A percentile compares a stretch with the other conserved stretches of the same genome.
These are phyloP conservation scores for Oryzias dopingdopingensis DNA, from an alignment of 2,797 vertebrate species.

Conservation along the genomic window DNA sequence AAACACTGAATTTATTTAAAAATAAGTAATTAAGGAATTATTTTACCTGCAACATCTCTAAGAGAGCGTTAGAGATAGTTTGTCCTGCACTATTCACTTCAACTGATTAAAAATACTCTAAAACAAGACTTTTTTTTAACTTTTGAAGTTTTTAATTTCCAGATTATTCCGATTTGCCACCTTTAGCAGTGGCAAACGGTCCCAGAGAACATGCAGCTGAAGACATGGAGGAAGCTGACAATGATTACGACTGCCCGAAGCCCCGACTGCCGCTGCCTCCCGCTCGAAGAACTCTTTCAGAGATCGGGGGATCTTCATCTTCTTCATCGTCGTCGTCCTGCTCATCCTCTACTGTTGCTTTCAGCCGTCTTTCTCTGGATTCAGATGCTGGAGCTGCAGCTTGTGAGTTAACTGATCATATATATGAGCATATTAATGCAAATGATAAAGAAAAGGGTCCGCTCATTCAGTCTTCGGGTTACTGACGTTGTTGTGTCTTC, in stretches of 20 bases:
- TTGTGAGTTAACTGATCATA: slow-evolving; percentile 45
- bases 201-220: slow-evolving; percentile 67
- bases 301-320: slow-evolving; percentile 79
- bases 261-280: slow-evolving; percentile 74
- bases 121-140: not conserved
- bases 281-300: slow-evolving; percentile 87
- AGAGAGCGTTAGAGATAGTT: too few relatives aligned
- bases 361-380: slow-evolving; percentile 84
- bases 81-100: too few relatives aligned
- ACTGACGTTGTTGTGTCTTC: too few relatives aligned
- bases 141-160: not conserved
- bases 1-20: too few relatives aligned
- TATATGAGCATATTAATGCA: too few relatives aligned
- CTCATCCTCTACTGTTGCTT: slow-evolving; percentile 72
- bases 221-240: slow-evolving; percentile 84
- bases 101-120: too few relatives aligned
- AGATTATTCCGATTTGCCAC: slow-evolving; percentile 82
- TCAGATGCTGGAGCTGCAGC: slow-evolving; percentile 69
- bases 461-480: too few relatives aligned
- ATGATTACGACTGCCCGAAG: slow-evolving; percentile 88
- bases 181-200: slow-evolving; percentile 65
- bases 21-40: too few relatives aligned
- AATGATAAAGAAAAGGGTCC: too few relatives aligned
- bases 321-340: slow-evolving; percentile 75
- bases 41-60: too few relatives aligned